Conservation (phyloP, 2,797 vertebrate genomes). For the Typhlichthys eigenmanni region DNA sequence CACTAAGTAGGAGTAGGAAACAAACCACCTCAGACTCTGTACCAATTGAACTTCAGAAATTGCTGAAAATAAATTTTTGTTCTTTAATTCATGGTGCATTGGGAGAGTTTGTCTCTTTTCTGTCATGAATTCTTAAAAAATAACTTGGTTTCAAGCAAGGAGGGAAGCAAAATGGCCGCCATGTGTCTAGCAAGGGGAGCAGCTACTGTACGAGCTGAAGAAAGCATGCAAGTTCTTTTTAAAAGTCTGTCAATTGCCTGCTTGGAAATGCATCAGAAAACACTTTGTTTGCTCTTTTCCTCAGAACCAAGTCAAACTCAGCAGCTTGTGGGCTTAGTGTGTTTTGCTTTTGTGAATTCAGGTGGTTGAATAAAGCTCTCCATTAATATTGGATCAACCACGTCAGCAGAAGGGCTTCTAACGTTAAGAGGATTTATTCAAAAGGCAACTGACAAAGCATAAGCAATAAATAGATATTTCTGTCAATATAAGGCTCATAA, state of each 20-base stretch:
- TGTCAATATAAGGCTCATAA: constrained; percentile 18
- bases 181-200: constrained; percentile 24
- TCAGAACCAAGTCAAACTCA: constrained; percentile 52
- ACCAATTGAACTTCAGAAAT: no score
- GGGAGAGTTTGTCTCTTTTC: background rate
- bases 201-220: background rate
- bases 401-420: constrained; percentile 49
- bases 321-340: constrained; percentile 53
- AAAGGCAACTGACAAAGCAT: constrained; percentile 9
- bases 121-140: constrained; percentile 15
- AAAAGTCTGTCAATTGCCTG: constrained; percentile 6
- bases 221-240: constrained; percentile 15
- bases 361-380: constrained; percentile 51
- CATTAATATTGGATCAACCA: constrained; percentile 61
- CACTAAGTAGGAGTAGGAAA: no score
- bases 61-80: no score
- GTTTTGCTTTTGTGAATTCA: constrained; percentile 50
- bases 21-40: no score
- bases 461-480: constrained; percentile 28
- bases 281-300: constrained; percentile 43
- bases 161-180: constrained; percentile 9
- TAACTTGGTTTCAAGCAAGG: constrained; percentile 9
- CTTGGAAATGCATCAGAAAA: constrained; percentile 44
- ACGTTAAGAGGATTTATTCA: constrained; percentile 30
- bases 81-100: no score